A percentile compares a stretch with the other conserved stretches of the same genome.
These are phyloP conservation scores for Dicerorhinus sumatrensis DNA, from an alignment of 2,113 vertebrate species.

Conservation along the genomic window DNA sequence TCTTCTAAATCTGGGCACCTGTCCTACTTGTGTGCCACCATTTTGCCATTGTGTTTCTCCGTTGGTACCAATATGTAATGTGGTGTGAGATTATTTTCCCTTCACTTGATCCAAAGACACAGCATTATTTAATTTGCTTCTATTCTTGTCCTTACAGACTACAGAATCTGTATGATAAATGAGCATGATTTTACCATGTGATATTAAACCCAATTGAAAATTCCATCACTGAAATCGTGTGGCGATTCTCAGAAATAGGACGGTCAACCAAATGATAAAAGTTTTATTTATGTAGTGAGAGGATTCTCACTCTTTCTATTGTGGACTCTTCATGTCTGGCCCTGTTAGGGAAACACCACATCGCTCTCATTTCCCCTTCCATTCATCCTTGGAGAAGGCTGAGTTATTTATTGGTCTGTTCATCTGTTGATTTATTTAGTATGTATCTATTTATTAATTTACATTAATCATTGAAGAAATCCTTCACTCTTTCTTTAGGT, in stretches of 20 bases:
- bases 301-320: background rate
- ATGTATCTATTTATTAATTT: background rate
- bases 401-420: background rate
- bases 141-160: background rate
- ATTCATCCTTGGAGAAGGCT: background rate
- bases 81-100: background rate
- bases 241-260: background rate
- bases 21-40: rapidly evolving
- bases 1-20: background rate
- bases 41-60: background rate
- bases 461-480: background rate
- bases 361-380: background rate
- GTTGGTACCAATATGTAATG: background rate
- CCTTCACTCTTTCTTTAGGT: background rate
- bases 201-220: background rate
- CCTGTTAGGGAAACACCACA: background rate
- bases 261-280: no score
- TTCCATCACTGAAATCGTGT: background rate
- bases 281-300: background rate
- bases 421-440: background rate
- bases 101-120: background rate
- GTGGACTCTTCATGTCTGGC: background rate
- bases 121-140: background rate
- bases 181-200: background rate
- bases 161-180: background rate